Base-by-base conservation (phyloP, 1,140 invertebrate species). In the Trinorchestia longiramus region DNA sequence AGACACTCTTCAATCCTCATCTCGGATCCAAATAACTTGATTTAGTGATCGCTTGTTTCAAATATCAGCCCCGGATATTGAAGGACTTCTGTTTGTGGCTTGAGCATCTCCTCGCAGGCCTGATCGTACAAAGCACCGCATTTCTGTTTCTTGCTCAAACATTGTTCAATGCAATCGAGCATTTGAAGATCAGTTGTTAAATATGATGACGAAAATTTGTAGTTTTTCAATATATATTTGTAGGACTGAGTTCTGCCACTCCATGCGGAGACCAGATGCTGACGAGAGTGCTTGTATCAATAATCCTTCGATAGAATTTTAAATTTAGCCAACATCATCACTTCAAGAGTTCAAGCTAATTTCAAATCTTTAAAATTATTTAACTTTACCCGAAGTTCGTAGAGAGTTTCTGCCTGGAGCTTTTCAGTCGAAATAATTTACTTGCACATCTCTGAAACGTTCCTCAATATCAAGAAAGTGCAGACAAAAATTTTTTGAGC, bases 11-110 rank as follows among this genome's bases (percentile, higher is more conserved):
- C 36, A 42, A 43, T 43, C 40, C 36, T 47, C 92, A 40, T 94
- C 92, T 94, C 44, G 40, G 45, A 94, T 45, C 92, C 92, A 41
- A 94, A 45, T 94, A 44, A 94, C 92, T 94, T 94, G 92, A 94
- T 94, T 91, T 91, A 91, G 88, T 42, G 88, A 91, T 91, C 88
- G 41, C 88, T 91, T 91, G 41, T 91, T 42, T 77, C 62, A 77
- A 42, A 42, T 28, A 15, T 15, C 43, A 43, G 88, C 88, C 36
- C 19, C 43, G 19, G 41, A 43, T 91, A 28, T 91, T 91, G 88
- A 91, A 91, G 88, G 88, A 42, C 88, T 91, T 42, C 62, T 77
- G 28, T 36, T 77, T 36, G 62, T 3, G 62, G 28, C 28, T 36
- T 77, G 62, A 77, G 62, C 8, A 3, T 77, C 62, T 28, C 62